A percentile compares a stretch with the other conserved stretches of the same genome.
Evolutionary conservation across 1,140 invertebrate species (phyloP).

Genomic region (Heliconius melpomene): DNA sequence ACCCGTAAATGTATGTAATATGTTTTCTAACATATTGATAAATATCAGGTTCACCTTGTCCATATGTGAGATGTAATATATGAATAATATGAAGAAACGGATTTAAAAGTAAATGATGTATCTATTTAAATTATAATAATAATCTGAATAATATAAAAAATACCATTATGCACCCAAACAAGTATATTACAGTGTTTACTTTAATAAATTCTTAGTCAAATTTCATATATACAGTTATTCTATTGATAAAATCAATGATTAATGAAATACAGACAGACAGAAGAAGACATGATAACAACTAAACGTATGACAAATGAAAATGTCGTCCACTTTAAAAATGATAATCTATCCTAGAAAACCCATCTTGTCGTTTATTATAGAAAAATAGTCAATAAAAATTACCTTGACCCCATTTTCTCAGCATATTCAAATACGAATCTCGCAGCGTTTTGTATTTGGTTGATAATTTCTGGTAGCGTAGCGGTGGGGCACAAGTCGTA

Average conservation of each 20-base stretch:
- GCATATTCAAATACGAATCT: slow-evolving; percentile 84
- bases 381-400: no score
- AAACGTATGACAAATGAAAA: background rate
- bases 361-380: no score
- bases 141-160: no score
- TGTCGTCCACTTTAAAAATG: background rate
- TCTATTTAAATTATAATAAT: background rate
- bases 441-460: slow-evolving; percentile 83
- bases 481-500: slow-evolving; percentile 89
- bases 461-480: slow-evolving; percentile 83
- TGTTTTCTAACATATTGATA: background rate
- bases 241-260: no score
- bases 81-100: background rate
- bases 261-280: no score
- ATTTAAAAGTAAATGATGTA: background rate
- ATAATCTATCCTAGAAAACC: no score
- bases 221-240: no score
- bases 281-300: background rate
- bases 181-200: no score
- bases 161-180: background rate
- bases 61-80: background rate
- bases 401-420: slow-evolving; percentile 76
- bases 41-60: background rate
- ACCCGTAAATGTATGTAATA: no score
- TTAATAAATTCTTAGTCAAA: no score